phyloP scores from a whole-genome alignment of 92 coral and sea anemone species.

The Blastomussa wellsi region DNA sequence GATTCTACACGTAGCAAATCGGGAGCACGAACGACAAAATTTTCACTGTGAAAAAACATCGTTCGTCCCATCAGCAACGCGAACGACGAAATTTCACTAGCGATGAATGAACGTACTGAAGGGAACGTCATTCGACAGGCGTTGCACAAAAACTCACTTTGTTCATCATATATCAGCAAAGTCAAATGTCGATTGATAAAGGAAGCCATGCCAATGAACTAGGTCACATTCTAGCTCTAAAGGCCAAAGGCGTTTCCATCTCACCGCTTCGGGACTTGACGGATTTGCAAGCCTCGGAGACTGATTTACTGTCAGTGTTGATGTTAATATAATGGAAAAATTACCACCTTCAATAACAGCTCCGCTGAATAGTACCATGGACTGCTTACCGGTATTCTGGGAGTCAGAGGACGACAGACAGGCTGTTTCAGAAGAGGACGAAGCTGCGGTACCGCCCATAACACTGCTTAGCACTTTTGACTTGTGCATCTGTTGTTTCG shows the following conservation, averaged over 20 bases:
- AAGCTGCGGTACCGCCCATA: background rate
- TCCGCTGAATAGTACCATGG: slow-evolving; percentile 46
- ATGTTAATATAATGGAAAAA: slow-evolving; percentile 42
- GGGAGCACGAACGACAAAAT: too few relatives aligned
- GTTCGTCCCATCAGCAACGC: too few relatives aligned
- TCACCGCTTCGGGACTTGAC: slow-evolving; percentile 26
- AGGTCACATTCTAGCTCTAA: slow-evolving; percentile 20
- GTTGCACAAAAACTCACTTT: background rate
- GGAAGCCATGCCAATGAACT: slow-evolving; percentile 30
- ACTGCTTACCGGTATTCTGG: slow-evolving; percentile 44
- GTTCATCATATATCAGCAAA: slow-evolving; percentile 5
- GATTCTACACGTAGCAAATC: too few relatives aligned
- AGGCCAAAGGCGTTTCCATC: slow-evolving; percentile 32
- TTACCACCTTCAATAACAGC: slow-evolving; percentile 51
- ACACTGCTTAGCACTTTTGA: background rate
- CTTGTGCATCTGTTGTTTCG: too few relatives aligned
- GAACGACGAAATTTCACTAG: too few relatives aligned
- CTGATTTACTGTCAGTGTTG: slow-evolving; percentile 45
- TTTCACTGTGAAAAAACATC: too few relatives aligned
- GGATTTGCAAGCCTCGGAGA: slow-evolving; percentile 45
- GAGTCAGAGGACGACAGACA: slow-evolving; percentile 35
- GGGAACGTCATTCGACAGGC: too few relatives aligned
- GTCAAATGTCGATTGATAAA: slow-evolving; percentile 2
- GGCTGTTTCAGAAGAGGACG: background rate
- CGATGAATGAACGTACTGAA: too few relatives aligned